These are phyloP conservation scores for Caretta caretta DNA, from an alignment of 2,113 vertebrate species.

Conservation along the genomic window DNA sequence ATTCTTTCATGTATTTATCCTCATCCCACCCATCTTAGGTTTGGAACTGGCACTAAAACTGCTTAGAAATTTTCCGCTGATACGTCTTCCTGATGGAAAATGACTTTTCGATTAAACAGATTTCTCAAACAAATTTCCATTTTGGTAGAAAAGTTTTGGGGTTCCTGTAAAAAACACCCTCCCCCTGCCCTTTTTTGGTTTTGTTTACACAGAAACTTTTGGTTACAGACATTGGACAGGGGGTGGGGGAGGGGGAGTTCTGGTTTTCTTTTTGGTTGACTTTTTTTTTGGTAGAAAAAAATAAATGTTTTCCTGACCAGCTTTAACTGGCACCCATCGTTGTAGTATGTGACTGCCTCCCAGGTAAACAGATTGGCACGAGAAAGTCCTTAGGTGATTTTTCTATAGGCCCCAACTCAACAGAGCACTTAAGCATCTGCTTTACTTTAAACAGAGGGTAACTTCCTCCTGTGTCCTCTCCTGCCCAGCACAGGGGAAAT, in stretches of 20 bases:
- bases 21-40: background rate
- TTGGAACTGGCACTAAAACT: background rate
- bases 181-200: background rate
- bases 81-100: background rate
- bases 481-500: background rate
- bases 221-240: background rate
- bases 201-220: background rate
- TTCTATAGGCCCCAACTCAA: background rate
- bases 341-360: background rate
- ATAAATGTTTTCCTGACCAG: background rate
- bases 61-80: background rate
- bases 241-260: background rate
- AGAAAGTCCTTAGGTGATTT: background rate
- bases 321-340: background rate
- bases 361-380: background rate
- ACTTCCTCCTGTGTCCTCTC: background rate
- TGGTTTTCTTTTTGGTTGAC: too few relatives aligned
- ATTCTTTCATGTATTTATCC: background rate
- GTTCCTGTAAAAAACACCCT: background rate
- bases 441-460: accelerated
- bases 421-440: accelerated
- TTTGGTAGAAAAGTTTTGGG: background rate
- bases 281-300: background rate
- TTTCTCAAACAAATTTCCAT: background rate
- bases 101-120: background rate